A percentile compares a stretch with the other conserved stretches of the same genome.
These are phyloP conservation scores for Clarias batrachus DNA, from an alignment of 2,113 vertebrate species.

Conservation along the genomic window DNA sequence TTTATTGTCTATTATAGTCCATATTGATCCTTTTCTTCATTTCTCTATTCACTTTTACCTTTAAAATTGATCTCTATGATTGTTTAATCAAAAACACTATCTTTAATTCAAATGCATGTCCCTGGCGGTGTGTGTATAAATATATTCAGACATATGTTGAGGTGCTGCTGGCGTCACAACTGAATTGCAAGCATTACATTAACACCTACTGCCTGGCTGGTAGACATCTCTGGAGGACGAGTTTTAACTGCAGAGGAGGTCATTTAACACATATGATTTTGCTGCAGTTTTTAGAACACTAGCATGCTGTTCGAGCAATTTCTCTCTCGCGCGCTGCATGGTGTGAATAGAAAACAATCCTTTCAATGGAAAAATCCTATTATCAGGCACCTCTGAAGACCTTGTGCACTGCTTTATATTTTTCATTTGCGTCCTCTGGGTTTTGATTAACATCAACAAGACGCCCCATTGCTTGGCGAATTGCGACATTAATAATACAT, in stretches of 20 bases:
- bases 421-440: conserved; percentile 62
- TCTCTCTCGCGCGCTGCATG: neutral
- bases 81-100: neutral
- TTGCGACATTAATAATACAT: conserved; percentile 65
- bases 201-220: conserved; percentile 8
- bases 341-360: conserved; percentile 6
- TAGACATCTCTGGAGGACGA: neutral
- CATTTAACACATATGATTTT: conserved; percentile 21
- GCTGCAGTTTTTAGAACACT: conserved; percentile 13
- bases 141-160: conserved; percentile 22
- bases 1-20: neutral
- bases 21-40: neutral
- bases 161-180: neutral
- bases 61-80: neutral
- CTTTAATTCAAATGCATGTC: neutral
- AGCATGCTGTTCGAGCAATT: neutral
- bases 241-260: conserved; percentile 9
- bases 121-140: neutral
- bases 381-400: conserved; percentile 56
- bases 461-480: conserved; percentile 45
- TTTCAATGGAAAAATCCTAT: conserved; percentile 44
- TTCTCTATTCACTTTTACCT: neutral
- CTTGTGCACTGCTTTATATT: conserved; percentile 49
- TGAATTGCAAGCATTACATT: neutral
- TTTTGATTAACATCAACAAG: conserved; percentile 61